Conservation (phyloP, 92 coral and sea anemone genomes). For the Epizoanthus stellaris region DNA sequence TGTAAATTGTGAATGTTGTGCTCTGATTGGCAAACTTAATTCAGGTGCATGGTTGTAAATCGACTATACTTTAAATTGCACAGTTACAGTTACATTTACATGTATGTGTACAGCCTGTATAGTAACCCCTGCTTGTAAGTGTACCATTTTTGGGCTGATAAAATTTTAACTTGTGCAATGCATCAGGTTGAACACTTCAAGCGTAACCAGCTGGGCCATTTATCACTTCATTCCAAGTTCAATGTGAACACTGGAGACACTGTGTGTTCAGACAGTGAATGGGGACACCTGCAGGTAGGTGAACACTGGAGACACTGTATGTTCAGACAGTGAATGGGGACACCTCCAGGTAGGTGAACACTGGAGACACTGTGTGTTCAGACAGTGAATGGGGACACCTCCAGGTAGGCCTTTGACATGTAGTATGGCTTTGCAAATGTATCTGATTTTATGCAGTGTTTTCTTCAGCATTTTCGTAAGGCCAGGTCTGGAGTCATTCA, state of each 20-base stretch:
- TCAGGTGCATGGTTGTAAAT: too few relatives aligned
- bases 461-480: too few relatives aligned
- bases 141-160: neutral
- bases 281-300: conserved; percentile 53
- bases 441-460: too few relatives aligned
- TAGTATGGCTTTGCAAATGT: too few relatives aligned
- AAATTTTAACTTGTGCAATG: neutral
- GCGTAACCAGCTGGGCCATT: conserved; percentile 88
- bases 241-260: conserved; percentile 94
- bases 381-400: conserved; percentile 78
- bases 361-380: conserved; percentile 33
- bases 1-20: too few relatives aligned
- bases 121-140: neutral
- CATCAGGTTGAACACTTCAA: conserved; percentile 92
- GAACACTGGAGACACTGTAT: neutral
- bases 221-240: conserved; percentile 94
- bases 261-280: conserved; percentile 77
- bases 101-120: neutral
- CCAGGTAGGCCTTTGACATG: neutral
- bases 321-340: neutral
- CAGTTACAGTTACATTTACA: too few relatives aligned
- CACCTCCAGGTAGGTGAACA: neutral
- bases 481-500: too few relatives aligned
- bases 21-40: neutral
- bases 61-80: too few relatives aligned